Evolutionary conservation across 2,113 vertebrate genomes (phyloP).

Genomic region (Corvus cornix): DNA sequence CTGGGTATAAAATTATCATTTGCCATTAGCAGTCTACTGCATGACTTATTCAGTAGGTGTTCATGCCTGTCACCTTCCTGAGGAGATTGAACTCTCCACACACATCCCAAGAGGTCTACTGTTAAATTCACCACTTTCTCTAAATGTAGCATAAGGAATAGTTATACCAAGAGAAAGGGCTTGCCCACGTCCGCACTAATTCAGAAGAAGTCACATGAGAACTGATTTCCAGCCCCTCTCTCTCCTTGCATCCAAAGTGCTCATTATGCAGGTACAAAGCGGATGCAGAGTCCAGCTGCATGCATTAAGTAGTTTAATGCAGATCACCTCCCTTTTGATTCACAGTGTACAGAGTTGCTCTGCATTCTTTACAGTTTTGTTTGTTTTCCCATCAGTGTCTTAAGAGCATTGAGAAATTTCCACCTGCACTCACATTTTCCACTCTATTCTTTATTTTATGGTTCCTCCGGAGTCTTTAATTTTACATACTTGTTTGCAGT

Average conservation of each 20-base stretch:
- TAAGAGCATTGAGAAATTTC: not conserved
- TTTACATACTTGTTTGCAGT: not conserved
- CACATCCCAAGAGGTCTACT: not conserved
- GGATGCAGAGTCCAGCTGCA: not conserved
- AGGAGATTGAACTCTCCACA: not conserved
- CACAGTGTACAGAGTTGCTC: not conserved
- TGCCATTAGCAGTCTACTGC: not conserved
- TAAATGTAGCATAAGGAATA: not conserved
- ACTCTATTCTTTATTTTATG: not conserved
- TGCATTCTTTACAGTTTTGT: not conserved
- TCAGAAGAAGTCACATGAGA: not conserved
- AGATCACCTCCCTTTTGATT: not conserved
- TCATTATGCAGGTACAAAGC: not conserved
- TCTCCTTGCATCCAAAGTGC: not conserved
- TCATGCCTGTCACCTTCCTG: fast-evolving
- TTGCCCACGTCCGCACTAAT: not conserved
- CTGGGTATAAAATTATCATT: not conserved
- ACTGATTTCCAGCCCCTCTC: not conserved
- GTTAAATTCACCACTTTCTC: not conserved
- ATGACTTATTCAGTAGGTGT: not conserved
- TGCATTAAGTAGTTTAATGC: not conserved
- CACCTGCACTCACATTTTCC: not conserved
- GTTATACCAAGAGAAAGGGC: not conserved
- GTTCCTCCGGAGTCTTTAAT: not conserved
- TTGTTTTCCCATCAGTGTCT: not conserved